Conservation (phyloP, 2,797 vertebrate genomes). For the Todus mexicanus region DNA sequence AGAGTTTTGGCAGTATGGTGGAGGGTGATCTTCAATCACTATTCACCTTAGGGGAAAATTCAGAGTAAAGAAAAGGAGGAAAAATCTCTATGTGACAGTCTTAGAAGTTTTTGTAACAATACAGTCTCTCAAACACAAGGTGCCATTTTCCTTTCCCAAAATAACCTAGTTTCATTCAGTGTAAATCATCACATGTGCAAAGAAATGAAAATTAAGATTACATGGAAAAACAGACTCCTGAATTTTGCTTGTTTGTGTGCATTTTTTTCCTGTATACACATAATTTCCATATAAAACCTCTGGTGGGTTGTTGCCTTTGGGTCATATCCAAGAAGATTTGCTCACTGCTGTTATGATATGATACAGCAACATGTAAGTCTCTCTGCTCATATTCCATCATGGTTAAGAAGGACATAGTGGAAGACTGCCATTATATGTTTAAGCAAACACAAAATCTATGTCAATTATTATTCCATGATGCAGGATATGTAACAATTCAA, state of each 20-base stretch:
- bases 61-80: too few relatives aligned
- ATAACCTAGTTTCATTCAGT: accelerated
- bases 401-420: background rate
- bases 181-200: background rate
- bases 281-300: background rate
- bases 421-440: background rate
- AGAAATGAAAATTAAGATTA: background rate
- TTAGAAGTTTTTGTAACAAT: too few relatives aligned
- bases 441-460: background rate
- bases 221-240: background rate
- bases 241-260: background rate
- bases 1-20: too few relatives aligned
- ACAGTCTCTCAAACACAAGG: background rate
- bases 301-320: background rate
- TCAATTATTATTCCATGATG: background rate
- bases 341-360: background rate
- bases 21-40: too few relatives aligned
- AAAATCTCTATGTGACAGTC: too few relatives aligned
- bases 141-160: background rate
- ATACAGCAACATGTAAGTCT: background rate
- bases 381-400: background rate
- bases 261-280: background rate
- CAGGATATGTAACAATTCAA: background rate
- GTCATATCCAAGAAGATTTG: background rate
- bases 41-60: too few relatives aligned